phyloP scores from a whole-genome alignment of 2,113 vertebrate genomes.

The Crotalus tigris region DNA sequence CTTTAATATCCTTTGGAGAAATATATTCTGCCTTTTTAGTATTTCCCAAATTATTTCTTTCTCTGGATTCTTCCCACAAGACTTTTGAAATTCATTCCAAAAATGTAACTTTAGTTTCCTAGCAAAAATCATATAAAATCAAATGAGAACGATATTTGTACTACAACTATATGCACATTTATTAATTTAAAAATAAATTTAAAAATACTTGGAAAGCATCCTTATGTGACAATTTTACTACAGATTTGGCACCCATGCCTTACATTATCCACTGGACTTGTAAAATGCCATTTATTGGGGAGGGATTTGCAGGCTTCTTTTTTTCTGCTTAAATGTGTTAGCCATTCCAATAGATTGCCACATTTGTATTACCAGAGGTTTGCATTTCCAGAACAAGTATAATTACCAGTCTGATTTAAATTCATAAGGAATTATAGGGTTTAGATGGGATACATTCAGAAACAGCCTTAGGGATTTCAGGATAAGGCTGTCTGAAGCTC shows the following conservation, averaged over 20 bases:
- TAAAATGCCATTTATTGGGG: neutral
- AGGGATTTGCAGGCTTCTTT: neutral
- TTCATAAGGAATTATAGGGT: constrained; percentile 18
- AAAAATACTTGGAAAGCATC: neutral
- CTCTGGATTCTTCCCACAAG: no score
- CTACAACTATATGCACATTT: neutral
- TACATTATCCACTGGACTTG: neutral
- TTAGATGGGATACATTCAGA: constrained; percentile 12
- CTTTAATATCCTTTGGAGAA: no score
- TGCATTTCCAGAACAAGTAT: neutral
- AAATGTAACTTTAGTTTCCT: no score
- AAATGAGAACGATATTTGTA: neutral
- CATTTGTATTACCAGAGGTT: neutral
- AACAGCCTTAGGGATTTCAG: constrained; percentile 7
- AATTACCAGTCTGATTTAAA: constrained; percentile 27
- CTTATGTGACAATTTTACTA: neutral
- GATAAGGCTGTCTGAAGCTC: constrained; percentile 9
- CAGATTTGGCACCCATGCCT: neutral
- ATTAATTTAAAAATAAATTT: neutral
- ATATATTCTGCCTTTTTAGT: no score
- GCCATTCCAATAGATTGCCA: neutral
- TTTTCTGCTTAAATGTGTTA: neutral
- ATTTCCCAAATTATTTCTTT: no score
- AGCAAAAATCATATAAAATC: neutral
- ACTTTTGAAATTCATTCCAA: neutral